phyloP scores from a whole-genome alignment of 53 echinoderm and acorn worm species.

The Temnopleurus reevesii region DNA sequence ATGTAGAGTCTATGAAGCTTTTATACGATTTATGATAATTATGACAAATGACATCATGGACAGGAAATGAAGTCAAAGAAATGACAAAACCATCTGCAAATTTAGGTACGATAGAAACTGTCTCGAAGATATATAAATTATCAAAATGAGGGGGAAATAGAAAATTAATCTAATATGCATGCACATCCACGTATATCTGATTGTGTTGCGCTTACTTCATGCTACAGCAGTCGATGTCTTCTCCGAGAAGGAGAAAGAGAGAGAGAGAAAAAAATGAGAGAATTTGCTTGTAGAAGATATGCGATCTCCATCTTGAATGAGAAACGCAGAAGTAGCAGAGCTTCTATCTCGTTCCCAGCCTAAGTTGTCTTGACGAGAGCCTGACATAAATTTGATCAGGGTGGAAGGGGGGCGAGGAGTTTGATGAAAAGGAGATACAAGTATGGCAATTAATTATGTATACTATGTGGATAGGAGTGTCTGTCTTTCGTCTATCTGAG shows the following conservation, averaged over 20 bases:
- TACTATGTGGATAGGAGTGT: neutral
- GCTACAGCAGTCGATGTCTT: neutral
- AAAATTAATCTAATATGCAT: neutral
- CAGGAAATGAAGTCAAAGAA: neutral
- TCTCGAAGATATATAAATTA: neutral
- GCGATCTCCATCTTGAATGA: slow-evolving; percentile 36
- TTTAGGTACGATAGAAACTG: neutral
- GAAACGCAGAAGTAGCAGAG: slow-evolving; percentile 44
- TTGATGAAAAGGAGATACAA: neutral
- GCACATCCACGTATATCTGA: neutral
- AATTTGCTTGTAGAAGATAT: neutral
- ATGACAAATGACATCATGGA: neutral
- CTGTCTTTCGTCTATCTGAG: neutral
- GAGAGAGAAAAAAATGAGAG: neutral
- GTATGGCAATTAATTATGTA: slow-evolving; percentile 24
- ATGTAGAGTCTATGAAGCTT: too few species aligned
- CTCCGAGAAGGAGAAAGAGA: too few species aligned
- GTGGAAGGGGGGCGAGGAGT: too few species aligned
- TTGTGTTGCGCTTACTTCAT: neutral
- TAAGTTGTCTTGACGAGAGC: neutral
- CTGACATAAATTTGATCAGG: slow-evolving; percentile 37
- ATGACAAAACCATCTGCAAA: neutral
- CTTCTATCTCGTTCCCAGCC: slow-evolving; percentile 16
- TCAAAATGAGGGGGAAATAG: neutral
- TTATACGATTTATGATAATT: too few species aligned